Evolutionary conservation across 2,888 invertebrate genomes (phyloP).

Genomic region (Opisthograptis luteolata): DNA sequence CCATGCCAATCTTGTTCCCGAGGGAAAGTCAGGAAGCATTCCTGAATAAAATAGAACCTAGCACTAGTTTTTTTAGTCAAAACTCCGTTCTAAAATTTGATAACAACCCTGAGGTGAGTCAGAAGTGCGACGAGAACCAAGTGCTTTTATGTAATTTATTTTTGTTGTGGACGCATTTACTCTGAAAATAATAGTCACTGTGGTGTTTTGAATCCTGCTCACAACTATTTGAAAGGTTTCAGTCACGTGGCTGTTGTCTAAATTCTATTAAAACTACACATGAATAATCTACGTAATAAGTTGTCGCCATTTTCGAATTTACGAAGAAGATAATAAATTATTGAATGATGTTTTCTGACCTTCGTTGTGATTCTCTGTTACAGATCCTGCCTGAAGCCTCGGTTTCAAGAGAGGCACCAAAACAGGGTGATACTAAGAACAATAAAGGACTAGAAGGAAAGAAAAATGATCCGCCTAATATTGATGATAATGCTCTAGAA

Average conservation of each 20-base stretch:
- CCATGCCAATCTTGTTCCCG: slow-evolving; percentile 78
- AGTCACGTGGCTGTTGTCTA: slow-evolving; percentile 2
- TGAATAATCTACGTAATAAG: slow-evolving; percentile 35
- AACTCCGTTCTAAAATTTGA: slow-evolving; percentile 57
- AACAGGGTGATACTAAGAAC: slow-evolving; percentile 49
- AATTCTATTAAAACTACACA: slow-evolving; percentile 4
- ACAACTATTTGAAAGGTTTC: neutral
- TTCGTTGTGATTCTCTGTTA: slow-evolving; percentile 42
- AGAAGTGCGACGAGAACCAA: slow-evolving; percentile 39
- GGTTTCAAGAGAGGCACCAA: slow-evolving; percentile 46
- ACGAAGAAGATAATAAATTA: slow-evolving; percentile 32
- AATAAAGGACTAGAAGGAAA: slow-evolving; percentile 47
- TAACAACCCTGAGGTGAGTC: slow-evolving; percentile 68
- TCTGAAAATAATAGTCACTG: slow-evolving; percentile 10
- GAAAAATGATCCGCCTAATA: slow-evolving; percentile 60
- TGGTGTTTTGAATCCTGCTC: neutral
- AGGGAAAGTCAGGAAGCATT: slow-evolving; percentile 80
- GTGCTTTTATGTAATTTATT: slow-evolving; percentile 1
- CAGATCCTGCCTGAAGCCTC: slow-evolving; percentile 49
- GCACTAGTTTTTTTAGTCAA: slow-evolving; percentile 71
- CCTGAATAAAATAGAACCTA: slow-evolving; percentile 75
- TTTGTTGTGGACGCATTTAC: slow-evolving; percentile 7
- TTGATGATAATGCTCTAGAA: slow-evolving; percentile 64
- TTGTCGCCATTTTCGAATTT: slow-evolving; percentile 57
- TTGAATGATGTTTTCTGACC: slow-evolving; percentile 45